Conservation (phyloP, 2,113 vertebrate species). For the Mellivora capensis region DNA sequence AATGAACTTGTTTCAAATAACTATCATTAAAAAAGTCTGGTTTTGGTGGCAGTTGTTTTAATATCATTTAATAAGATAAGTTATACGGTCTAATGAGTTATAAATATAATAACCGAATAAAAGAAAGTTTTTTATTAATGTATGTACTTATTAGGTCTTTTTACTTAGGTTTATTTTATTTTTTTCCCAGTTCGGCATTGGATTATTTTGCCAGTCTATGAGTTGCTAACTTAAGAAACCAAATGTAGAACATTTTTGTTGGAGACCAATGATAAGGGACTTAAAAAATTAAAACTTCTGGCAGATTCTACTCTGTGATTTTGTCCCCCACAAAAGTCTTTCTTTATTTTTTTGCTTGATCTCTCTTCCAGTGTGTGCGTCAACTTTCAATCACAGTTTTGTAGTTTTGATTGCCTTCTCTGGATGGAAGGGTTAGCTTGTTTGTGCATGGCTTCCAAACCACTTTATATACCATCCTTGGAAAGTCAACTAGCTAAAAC, state of each 20-base stretch:
- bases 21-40: not conserved
- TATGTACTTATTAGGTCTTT: not conserved
- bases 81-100: not conserved
- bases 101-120: not conserved
- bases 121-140: not conserved
- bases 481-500: not conserved
- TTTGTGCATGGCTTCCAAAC: slow-evolving; percentile 20
- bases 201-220: not conserved
- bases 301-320: not conserved
- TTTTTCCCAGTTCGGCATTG: not conserved
- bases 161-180: not conserved
- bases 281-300: not conserved
- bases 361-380: not conserved
- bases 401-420: not conserved
- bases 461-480: not conserved
- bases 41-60: not conserved
- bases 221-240: not conserved
- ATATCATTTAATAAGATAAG: not conserved
- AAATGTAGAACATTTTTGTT: not conserved
- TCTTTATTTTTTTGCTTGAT: not conserved
- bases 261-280: not conserved
- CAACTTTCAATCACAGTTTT: not conserved
- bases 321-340: not conserved
- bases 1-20: slow-evolving; percentile 15
- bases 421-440: not conserved